Evolutionary conservation across 2,797 vertebrate species (phyloP), one percentile per base, ranked within the genome.

Genomic region (Merluccius polli): DNA sequence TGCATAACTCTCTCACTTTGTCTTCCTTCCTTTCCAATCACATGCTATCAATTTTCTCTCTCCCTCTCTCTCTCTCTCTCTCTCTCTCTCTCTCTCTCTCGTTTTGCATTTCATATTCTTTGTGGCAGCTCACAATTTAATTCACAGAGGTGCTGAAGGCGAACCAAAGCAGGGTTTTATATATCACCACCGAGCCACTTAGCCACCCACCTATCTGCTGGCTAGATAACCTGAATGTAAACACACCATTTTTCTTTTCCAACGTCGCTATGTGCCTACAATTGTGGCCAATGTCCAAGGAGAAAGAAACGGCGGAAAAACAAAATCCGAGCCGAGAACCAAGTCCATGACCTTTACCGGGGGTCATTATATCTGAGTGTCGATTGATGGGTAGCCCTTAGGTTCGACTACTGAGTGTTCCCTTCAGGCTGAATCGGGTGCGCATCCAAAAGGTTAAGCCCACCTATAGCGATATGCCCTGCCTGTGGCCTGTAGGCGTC

Each of bases 141-240:
- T 89, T 87, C 83, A 89, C 85, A 89, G 75, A 88, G 91, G 88
- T 90, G 89, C 89, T 86, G 89, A 87, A 83, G 91, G 90, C 87
- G 82, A 91, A 86, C 82, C 78, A 71, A 84, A 88, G 89, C 88
- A 89, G 88, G 89, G 87, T 91, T 93, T 93, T 88, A 87, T 87
- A 90, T 86, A 86, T 85, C 88, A 88, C 86, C 86, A 90, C 90
- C 92, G 93, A 92, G 90, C 88, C 87, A 92, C 88, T 92, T 89
- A 89, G 89, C 90, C 92, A 79, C 90, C 92, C 90, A 92, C 91
- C 90, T 83, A 87, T 82, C 73, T 73, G 70, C 88, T 85, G 87
- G 84, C 88, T 88, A 85, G 85, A 83, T 80, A 87, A 84, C 79
- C 83, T 75, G 80, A 82, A 84, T 82, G 83, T 27, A 89, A 90